Conservation (phyloP, 2,888 invertebrate genomes). For the Limnephilus marmoratus region DNA sequence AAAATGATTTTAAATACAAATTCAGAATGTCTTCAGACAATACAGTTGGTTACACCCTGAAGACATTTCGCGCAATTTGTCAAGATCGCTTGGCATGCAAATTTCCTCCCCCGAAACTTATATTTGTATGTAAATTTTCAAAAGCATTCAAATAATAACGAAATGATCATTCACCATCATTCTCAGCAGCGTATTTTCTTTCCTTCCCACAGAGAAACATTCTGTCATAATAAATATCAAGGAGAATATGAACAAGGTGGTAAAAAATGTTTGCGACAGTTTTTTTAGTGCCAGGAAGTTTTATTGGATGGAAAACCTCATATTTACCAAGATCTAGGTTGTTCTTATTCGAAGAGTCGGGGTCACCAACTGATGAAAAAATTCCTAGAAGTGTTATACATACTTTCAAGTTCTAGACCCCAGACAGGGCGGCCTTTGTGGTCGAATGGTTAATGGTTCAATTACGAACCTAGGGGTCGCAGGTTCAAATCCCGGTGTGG, state of each 20-base stretch:
- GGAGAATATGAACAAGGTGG: not conserved
- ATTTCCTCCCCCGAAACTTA: not conserved
- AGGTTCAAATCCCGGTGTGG: too few species aligned
- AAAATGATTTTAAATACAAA: not conserved
- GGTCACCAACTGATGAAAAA: not conserved
- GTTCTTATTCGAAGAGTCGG: not conserved
- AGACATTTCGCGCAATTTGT: not conserved
- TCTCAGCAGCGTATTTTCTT: not conserved
- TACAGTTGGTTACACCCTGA: not conserved
- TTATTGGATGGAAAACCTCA: not conserved
- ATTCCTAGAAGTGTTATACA: too few species aligned
- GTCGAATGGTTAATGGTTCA: too few species aligned
- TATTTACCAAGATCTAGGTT: not conserved
- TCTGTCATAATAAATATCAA: slow-evolving; percentile 2
- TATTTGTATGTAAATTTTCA: not conserved
- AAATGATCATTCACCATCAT: not conserved
- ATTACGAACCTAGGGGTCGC: too few species aligned
- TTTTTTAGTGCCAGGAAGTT: not conserved
- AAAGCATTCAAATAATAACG: not conserved
- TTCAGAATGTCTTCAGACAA: not conserved
- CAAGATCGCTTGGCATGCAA: not conserved
- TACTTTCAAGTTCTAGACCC: too few species aligned
- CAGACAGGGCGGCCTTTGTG: too few species aligned
- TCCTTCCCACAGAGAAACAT: not conserved
- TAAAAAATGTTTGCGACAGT: not conserved